Base-by-base conservation (phyloP, 2,113 vertebrate genomes). In the Serilophus lunatus region DNA sequence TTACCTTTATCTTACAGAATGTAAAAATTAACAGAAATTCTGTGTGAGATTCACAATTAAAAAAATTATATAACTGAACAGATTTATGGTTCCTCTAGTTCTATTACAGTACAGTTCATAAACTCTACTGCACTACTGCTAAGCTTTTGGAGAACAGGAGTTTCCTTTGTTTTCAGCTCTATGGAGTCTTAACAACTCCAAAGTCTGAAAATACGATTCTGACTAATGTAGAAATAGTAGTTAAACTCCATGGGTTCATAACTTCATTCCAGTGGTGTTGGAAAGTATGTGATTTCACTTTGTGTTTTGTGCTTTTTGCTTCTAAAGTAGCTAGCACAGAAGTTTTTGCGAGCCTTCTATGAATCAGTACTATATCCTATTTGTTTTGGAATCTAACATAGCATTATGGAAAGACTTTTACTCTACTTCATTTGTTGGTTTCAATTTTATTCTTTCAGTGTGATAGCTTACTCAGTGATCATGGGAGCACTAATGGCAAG, bases 401-500 rank as follows among this genome's bases (percentile, higher is more conserved):
- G 33, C 13, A 17, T 44, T 74, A 24, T 66, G 17, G 44, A 78
- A 93, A 60, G 18, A 68, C 44, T 88, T 59, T 3, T 61, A 47
- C 60, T 64, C 10, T 66, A 45, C 57, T 69, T 38, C 2, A 3
- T 74, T 84, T 40, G 6, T 66, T 83, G 10, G 40, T 42, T 1
- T 4, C 81, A 16, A 51, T 69, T 47, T 72, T 66, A 9, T 35
- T 54, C 33, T 75, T 61, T 78, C 76, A 99, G 99, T 72, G 99
- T 99, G 78, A 99, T 99, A 71, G 99, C 99, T 10, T 99, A 99
- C 96, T 99, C 99, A 0, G 99, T 99, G 50, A 98, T 99, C 36
- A 99, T 99, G 99, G 99, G 99, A 29, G 99, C 98, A 1, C 93
- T 99, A 88, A 99, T 99, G 99, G 99, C 99, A 83, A 99, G 99